Percentiles rank a stretch among this genome's conserved stretches.
phyloP scores from a whole-genome alignment of 2,888 invertebrate genomes.

The Leptopterna dolabrata region DNA sequence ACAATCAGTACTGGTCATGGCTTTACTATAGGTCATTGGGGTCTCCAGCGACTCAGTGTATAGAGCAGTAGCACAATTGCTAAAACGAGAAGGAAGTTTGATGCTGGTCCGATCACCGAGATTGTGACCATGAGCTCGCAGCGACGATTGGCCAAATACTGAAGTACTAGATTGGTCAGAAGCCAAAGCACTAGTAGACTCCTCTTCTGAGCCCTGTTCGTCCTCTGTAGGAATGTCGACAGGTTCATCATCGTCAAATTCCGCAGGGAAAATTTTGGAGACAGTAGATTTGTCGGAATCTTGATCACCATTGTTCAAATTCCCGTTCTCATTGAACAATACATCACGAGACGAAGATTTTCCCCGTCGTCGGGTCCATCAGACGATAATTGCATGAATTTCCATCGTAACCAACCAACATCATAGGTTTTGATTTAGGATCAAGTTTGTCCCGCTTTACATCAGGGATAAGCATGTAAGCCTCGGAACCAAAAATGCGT shows the following conservation, averaged over 20 bases:
- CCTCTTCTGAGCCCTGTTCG: neutral
- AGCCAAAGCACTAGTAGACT: neutral
- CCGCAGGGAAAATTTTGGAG: neutral
- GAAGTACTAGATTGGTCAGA: no score
- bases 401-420: slow-evolving; percentile 26
- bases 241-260: neutral
- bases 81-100: no score
- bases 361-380: neutral
- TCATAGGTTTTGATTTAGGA: neutral
- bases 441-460: slow-evolving; percentile 47
- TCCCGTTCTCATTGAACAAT: neutral
- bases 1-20: neutral
- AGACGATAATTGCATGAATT: neutral
- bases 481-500: slow-evolving; percentile 51
- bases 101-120: no score
- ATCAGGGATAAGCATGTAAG: slow-evolving; percentile 46
- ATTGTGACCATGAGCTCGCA: no score
- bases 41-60: no score
- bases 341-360: neutral
- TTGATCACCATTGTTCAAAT: neutral
- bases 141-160: no score
- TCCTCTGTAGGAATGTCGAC: no score
- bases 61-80: no score
- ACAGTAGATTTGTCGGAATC: neutral
- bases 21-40: neutral